These are phyloP conservation scores for Hylaea fasciaria DNA, from an alignment of 2,888 invertebrate genomes.

Conservation along the genomic window DNA sequence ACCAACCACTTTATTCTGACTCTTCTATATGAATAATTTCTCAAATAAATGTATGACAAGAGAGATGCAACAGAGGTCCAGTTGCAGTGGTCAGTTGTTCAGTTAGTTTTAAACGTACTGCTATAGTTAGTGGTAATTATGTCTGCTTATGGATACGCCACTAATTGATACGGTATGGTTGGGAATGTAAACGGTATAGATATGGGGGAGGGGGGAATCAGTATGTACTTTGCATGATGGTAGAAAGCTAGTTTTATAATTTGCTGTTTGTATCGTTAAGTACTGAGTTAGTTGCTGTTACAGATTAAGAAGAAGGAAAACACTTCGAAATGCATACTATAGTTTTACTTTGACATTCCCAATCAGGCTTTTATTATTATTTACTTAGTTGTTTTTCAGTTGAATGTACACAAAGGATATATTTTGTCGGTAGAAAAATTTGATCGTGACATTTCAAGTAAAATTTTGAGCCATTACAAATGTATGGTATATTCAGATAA, in stretches of 20 bases:
- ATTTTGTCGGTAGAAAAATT: too few relatives aligned
- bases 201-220: conserved; percentile 1
- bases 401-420: too few relatives aligned
- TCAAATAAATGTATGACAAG: not conserved
- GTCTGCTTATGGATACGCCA: conserved; percentile 47
- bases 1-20: conserved; percentile 46
- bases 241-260: conserved; percentile 8
- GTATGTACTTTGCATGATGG: conserved; percentile 15
- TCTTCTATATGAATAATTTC: conserved; percentile 24
- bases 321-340: too few relatives aligned
- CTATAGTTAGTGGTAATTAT: conserved; percentile 51
- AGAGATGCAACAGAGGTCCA: conserved; percentile 41
- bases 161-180: conserved; percentile 40
- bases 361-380: too few relatives aligned
- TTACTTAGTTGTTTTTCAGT: too few relatives aligned
- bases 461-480: too few relatives aligned
- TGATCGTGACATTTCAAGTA: too few relatives aligned
- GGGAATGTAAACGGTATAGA: conserved; percentile 16
- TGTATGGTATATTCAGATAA: too few relatives aligned
- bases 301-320: too few relatives aligned
- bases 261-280: not conserved
- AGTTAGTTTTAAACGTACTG: conserved; percentile 55
- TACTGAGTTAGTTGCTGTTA: not conserved
- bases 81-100: conserved; percentile 36
- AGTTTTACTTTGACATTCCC: too few relatives aligned